These are phyloP conservation scores for Gouania willdenowi DNA, from an alignment of 2,797 vertebrate species.

Conservation along the genomic window DNA sequence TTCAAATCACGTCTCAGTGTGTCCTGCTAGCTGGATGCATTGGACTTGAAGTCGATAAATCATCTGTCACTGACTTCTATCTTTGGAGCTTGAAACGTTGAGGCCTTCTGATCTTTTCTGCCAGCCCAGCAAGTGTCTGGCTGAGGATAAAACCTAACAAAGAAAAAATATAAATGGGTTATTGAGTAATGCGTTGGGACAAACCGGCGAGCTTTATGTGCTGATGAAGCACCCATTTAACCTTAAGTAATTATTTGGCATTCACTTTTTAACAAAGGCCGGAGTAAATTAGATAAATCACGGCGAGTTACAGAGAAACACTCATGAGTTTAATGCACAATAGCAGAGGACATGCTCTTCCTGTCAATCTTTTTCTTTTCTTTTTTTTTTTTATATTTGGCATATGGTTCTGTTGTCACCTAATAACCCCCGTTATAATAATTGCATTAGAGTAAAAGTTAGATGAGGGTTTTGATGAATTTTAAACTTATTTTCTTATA, in stretches of 20 bases:
- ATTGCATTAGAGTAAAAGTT: no score
- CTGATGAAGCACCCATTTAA: constrained; percentile 34
- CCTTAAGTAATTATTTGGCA: constrained; percentile 54
- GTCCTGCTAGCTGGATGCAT: constrained; percentile 15
- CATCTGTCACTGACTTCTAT: constrained; percentile 29
- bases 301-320: not conserved
- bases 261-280: constrained; percentile 36
- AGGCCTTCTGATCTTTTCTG: constrained; percentile 17
- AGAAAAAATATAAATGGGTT: constrained; percentile 29
- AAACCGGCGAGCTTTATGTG: constrained; percentile 28
- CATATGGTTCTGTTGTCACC: no score
- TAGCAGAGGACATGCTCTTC: not conserved
- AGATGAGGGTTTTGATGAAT: no score
- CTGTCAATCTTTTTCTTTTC: not conserved
- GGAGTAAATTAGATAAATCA: constrained; percentile 30
- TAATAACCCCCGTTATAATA: no score
- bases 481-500: no score
- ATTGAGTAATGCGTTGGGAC: constrained; percentile 18
- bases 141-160: constrained; percentile 29
- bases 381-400: no score
- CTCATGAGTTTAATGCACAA: not conserved
- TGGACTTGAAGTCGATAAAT: constrained; percentile 27
- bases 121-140: constrained; percentile 4
- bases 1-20: constrained; percentile 20
- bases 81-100: constrained; percentile 5